A percentile compares a stretch with the other conserved stretches of the same genome.
Evolutionary conservation across 2,888 invertebrate genomes (phyloP).

Genomic region (Drosophila recens): DNA sequence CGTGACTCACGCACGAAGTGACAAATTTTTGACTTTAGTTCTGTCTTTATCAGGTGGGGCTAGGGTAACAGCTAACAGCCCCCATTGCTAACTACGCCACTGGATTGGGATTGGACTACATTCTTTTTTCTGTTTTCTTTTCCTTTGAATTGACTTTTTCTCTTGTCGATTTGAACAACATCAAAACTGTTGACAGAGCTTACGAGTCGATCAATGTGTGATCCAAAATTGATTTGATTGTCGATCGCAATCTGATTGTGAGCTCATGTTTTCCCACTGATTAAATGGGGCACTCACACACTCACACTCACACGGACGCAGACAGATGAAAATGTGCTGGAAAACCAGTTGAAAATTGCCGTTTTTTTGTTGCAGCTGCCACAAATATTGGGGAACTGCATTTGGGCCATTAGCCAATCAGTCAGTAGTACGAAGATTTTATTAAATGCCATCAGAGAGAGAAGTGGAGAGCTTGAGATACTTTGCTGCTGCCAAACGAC

Average conservation of each 20-base stretch:
- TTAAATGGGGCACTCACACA: constrained; percentile 49
- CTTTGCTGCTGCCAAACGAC: background rate
- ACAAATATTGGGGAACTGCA: constrained; percentile 23
- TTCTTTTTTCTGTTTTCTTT: background rate
- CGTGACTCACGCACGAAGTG: constrained; percentile 20
- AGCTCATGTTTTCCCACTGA: constrained; percentile 68
- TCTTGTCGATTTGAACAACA: constrained; percentile 1
- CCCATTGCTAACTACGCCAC: constrained; percentile 20
- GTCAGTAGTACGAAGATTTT: constrained; percentile 26
- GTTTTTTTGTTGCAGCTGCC: constrained; percentile 37
- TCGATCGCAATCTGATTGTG: constrained; percentile 50
- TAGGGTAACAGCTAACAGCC: background rate
- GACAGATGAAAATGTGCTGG: background rate
- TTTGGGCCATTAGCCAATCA: constrained; percentile 46
- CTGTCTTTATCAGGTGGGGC: background rate
- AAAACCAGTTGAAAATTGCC: constrained; percentile 35
- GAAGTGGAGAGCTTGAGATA: background rate
- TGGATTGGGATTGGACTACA: constrained; percentile 16
- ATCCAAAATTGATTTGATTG: constrained; percentile 63
- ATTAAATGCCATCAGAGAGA: constrained; percentile 38
- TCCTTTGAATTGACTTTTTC: background rate
- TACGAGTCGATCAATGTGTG: constrained; percentile 37
- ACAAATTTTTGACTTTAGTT: background rate
- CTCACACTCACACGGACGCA: background rate
- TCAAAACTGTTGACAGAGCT: constrained; percentile 36